These are phyloP conservation scores for Elysia chlorotica DNA, from an alignment of 1,140 invertebrate genomes.

Conservation along the genomic window DNA sequence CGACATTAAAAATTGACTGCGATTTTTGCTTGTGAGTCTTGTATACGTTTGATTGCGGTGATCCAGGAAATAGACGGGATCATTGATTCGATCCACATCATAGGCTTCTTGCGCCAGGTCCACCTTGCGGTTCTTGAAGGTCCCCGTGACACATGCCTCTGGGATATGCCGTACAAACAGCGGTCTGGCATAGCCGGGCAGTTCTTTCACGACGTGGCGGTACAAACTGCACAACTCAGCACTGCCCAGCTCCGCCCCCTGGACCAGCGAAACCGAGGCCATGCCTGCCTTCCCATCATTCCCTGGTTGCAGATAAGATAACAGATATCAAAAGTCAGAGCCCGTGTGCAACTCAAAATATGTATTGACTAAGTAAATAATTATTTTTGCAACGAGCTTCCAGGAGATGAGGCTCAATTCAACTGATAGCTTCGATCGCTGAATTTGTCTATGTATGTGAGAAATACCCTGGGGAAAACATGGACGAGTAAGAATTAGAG, in stretches of 20 bases:
- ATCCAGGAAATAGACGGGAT: slow-evolving; percentile 77
- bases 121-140: slow-evolving; percentile 46
- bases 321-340: too few species aligned
- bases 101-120: slow-evolving; percentile 85
- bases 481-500: too few species aligned
- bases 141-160: slow-evolving; percentile 39
- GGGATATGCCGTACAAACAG: slow-evolving; percentile 77
- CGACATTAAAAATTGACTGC: slow-evolving; percentile 13
- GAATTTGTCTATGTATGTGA: too few species aligned
- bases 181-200: slow-evolving; percentile 85
- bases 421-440: too few species aligned
- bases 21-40: slow-evolving; percentile 69
- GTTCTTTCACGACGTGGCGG: slow-evolving; percentile 51
- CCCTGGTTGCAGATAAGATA: too few species aligned
- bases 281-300: slow-evolving; percentile 92
- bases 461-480: too few species aligned
- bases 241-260: slow-evolving; percentile 29
- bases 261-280: slow-evolving; percentile 76
- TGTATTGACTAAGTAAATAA: too few species aligned
- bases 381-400: too few species aligned
- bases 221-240: slow-evolving; percentile 38
- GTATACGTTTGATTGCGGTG: slow-evolving; percentile 67
- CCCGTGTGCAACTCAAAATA: too few species aligned
- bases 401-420: too few species aligned
- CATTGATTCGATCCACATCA: slow-evolving; percentile 77